phyloP scores from a whole-genome alignment of 53 echinoderm and acorn worm species.

The Pentamera pediparva region DNA sequence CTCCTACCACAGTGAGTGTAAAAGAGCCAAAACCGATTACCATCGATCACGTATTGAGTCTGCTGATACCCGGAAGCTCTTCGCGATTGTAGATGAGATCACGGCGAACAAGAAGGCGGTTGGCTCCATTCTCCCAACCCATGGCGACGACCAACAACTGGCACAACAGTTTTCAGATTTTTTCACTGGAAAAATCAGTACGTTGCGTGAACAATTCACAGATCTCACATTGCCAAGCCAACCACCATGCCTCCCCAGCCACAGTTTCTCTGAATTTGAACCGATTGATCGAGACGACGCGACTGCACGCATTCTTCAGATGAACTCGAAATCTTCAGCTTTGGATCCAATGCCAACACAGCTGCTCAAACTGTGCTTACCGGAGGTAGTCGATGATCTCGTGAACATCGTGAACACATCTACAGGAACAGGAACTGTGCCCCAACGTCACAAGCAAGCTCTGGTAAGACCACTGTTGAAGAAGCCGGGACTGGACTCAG shows the following conservation, averaged over 20 bases:
- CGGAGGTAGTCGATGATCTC: background rate
- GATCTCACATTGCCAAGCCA: background rate
- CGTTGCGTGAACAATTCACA: background rate
- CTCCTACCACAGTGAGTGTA: background rate
- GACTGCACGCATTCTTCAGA: background rate
- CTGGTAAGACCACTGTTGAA: background rate
- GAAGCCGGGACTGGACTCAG: background rate
- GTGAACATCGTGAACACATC: constrained; percentile 16
- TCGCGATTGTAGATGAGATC: background rate
- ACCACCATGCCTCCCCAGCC: background rate
- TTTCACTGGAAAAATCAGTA: background rate
- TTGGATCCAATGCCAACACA: constrained; percentile 11
- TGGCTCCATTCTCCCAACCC: background rate
- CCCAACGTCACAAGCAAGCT: background rate
- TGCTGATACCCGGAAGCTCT: background rate
- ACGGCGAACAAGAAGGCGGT: too few relatives aligned
- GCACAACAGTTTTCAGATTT: background rate
- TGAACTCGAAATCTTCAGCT: background rate
- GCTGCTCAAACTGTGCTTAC: constrained; percentile 1
- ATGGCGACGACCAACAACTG: background rate
- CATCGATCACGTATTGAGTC: background rate
- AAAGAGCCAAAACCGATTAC: background rate
- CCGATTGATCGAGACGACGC: background rate
- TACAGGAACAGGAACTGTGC: background rate
- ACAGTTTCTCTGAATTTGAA: background rate